Percentiles rank a stretch among this genome's conserved stretches.
Conservation (phyloP, 2,888 invertebrate genomes). For the Drosophila mimetica region DNA sequence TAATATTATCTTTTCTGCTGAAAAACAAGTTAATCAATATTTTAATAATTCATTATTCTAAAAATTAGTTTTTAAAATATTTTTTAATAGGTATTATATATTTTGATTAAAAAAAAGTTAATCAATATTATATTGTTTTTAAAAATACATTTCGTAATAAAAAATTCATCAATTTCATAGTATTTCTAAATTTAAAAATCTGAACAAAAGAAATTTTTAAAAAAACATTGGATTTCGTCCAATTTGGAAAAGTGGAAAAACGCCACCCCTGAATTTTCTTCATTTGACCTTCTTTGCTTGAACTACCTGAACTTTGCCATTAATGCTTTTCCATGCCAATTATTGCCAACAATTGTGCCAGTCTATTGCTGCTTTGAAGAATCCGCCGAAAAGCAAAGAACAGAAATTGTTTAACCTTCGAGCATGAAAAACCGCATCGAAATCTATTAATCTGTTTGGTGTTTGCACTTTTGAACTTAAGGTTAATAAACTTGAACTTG, state of each 20-base stretch:
- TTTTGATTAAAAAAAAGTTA: too few relatives aligned
- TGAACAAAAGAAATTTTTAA: too few relatives aligned
- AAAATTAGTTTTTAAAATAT: too few relatives aligned
- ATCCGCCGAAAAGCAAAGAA: constrained; percentile 30
- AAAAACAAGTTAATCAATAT: too few relatives aligned
- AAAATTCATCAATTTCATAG: too few relatives aligned
- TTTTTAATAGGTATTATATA: too few relatives aligned
- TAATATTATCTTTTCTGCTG: too few relatives aligned
- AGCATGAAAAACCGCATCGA: constrained; percentile 24
- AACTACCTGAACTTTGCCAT: constrained; percentile 26
- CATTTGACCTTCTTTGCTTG: constrained; percentile 1
- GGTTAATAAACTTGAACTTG: constrained; percentile 78
- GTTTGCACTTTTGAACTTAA: constrained; percentile 55
- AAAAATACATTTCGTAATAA: too few relatives aligned
- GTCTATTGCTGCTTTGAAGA: constrained; percentile 27
- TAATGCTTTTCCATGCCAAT: constrained; percentile 5
- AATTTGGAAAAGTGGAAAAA: neutral
- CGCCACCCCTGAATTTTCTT: too few relatives aligned
- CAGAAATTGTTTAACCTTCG: constrained; percentile 31
- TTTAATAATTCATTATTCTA: too few relatives aligned
- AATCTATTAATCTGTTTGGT: constrained; percentile 44
- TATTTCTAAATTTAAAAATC: too few relatives aligned
- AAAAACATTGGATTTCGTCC: neutral
- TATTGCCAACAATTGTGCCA: constrained; percentile 30
- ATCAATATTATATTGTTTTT: too few relatives aligned